Evolutionary conservation across 1,140 invertebrate genomes (phyloP).

Genomic region (Anastrepha obliqua): DNA sequence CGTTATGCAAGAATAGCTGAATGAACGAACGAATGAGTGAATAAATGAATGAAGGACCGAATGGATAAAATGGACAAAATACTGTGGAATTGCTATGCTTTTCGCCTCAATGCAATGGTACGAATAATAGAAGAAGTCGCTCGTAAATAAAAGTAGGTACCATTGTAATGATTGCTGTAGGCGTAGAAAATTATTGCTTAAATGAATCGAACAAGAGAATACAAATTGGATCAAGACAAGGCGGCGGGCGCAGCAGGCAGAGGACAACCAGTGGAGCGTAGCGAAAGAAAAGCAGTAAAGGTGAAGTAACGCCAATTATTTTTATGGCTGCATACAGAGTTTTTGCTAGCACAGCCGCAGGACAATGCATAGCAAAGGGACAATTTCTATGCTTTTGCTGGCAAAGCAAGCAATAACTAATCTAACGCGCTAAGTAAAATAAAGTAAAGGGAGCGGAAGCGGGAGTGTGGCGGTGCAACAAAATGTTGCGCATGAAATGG

Average conservation of each 20-base stretch:
- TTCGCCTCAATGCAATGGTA: neutral
- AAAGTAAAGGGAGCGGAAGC: neutral
- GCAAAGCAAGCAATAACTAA: constrained; percentile 40
- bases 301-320: constrained; percentile 47
- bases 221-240: constrained; percentile 36
- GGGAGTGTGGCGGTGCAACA: neutral
- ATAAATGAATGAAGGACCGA: constrained; percentile 10
- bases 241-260: too few relatives aligned
- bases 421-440: neutral
- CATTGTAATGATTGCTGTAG: constrained; percentile 48
- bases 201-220: constrained; percentile 44
- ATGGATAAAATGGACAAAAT: constrained; percentile 9
- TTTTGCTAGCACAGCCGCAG: constrained; percentile 12
- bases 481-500: constrained; percentile 24
- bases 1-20: constrained; percentile 4
- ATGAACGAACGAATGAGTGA: neutral
- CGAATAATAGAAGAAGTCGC: constrained; percentile 18
- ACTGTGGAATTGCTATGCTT: neutral
- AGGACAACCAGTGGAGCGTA: neutral
- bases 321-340: constrained; percentile 9
- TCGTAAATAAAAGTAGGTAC: constrained; percentile 25
- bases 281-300: neutral
- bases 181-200: constrained; percentile 52
- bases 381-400: neutral
- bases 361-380: constrained; percentile 20